Base-by-base conservation (phyloP, 2,113 vertebrate species). In the Coracopsis vasa region DNA sequence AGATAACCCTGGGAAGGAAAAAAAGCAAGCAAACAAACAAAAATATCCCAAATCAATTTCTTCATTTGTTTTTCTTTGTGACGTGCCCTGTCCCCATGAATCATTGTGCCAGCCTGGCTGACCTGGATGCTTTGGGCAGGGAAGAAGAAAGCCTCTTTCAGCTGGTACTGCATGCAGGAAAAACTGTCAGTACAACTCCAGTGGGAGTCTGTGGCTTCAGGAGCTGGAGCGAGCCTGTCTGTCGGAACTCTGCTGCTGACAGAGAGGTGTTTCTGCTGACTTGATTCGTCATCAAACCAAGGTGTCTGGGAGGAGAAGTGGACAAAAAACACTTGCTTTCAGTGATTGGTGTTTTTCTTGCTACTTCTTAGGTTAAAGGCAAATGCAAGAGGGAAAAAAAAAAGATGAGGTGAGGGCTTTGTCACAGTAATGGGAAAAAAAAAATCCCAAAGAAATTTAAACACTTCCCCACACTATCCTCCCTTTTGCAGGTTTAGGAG, bases 111-210 rank as follows among this genome's bases (percentile, higher is more conserved):
- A 53, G 42, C 78, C 31, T 29, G 18, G 18, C 60, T 70, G 80
- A 24, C 33, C 11, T 0, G 0, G 27, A 25, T 58, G 47, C 23
- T 75, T 85, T 2, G 7, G 20, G 56, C 80, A 56, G 51, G 27
- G 58, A 42, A 61, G 50, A 29, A 70, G 44, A 7, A 37, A 81
- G 23, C 4, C 9, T 64, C 31, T 71, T 56, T 33, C 42, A 78
- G 65, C 61, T 79, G 50, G 8, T 75, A 18, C 37, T 80, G 56
- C 28, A n/a, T 80, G 28, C 31, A 25, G 29, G 48, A 71, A 71
- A 44, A 86, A 58, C 66, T 82, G 21, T 42, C 47, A 23, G 16
- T 72, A 39, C 25, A 31, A 7, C 35, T 75, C 10, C 5, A 9
- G 18, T 35, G 44, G n/a, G 29, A 54, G 62, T 11, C 41, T 47